Conservation (phyloP, 1,140 invertebrate genomes). For the Penaeus vannamei region DNA sequence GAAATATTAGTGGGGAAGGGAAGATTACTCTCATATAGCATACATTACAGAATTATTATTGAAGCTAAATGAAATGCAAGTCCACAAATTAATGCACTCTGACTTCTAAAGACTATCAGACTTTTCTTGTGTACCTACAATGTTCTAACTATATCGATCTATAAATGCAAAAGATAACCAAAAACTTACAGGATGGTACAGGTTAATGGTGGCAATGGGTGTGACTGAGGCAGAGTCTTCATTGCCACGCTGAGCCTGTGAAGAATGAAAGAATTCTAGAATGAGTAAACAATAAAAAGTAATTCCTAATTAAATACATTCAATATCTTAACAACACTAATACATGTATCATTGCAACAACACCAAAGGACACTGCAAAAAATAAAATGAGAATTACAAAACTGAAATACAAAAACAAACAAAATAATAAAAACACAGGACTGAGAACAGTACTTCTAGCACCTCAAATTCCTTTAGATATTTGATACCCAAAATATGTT, state of each 20-base stretch:
- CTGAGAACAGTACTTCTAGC: too few relatives aligned
- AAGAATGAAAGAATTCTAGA: conserved; percentile 58
- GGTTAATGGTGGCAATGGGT: conserved; percentile 81
- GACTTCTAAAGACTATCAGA: too few relatives aligned
- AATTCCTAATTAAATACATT: neutral
- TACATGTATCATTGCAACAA: neutral
- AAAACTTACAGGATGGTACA: conserved; percentile 80
- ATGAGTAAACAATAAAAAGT: conserved; percentile 11
- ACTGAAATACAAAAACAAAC: too few relatives aligned
- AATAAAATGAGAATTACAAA: neutral
- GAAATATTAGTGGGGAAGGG: too few relatives aligned
- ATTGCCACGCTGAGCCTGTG: conserved; percentile 74
- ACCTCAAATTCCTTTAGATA: neutral
- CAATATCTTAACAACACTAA: neutral
- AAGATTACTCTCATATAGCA: too few relatives aligned
- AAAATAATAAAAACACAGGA: too few relatives aligned
- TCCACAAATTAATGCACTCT: too few relatives aligned
- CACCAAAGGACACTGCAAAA: neutral
- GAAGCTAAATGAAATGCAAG: too few relatives aligned
- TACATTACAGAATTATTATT: too few relatives aligned
- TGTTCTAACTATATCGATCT: neutral
- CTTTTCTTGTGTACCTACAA: neutral
- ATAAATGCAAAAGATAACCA: neutral
- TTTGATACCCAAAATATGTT: neutral
- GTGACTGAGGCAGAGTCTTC: conserved; percentile 77